Conservation (phyloP, 2,113 vertebrate genomes). For the Prunella himalayana region DNA sequence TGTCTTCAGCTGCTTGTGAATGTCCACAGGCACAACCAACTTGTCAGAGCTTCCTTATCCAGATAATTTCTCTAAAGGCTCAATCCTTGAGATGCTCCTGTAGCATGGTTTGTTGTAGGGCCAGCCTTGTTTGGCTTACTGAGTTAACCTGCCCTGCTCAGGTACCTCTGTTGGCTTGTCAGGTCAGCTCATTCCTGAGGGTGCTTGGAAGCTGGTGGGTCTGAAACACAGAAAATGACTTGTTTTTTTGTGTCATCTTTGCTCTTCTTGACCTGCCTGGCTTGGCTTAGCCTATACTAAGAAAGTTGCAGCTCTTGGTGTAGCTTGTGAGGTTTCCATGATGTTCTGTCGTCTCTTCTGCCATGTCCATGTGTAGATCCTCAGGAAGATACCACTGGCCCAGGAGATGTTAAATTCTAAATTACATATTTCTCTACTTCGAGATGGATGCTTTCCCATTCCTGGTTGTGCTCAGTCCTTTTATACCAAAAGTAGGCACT, state of each 20-base stretch:
- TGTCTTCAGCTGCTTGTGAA: not conserved
- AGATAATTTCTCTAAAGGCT: not conserved
- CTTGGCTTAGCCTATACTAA: not conserved
- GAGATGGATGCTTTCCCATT: not conserved
- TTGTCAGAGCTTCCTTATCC: not conserved
- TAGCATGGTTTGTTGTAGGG: not conserved
- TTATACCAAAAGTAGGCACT: not conserved
- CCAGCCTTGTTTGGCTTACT: not conserved
- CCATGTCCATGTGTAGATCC: accelerated
- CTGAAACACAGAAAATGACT: not conserved
- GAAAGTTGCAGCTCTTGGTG: not conserved
- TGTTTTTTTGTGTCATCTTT: not conserved
- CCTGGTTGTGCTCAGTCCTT: not conserved
- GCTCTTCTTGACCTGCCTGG: not conserved
- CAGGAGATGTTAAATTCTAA: not conserved
- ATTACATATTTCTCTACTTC: not conserved
- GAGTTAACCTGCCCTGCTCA: accelerated
- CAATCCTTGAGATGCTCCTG: not conserved
- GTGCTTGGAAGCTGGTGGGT: not conserved
- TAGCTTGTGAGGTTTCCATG: accelerated
- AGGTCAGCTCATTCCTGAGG: not conserved
- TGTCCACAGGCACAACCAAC: not conserved
- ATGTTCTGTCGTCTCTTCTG: not conserved
- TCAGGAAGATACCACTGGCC: not conserved
- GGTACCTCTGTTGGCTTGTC: not conserved